Evolutionary conservation across 2,888 invertebrate genomes (phyloP).

Genomic region (Blera fallax): DNA sequence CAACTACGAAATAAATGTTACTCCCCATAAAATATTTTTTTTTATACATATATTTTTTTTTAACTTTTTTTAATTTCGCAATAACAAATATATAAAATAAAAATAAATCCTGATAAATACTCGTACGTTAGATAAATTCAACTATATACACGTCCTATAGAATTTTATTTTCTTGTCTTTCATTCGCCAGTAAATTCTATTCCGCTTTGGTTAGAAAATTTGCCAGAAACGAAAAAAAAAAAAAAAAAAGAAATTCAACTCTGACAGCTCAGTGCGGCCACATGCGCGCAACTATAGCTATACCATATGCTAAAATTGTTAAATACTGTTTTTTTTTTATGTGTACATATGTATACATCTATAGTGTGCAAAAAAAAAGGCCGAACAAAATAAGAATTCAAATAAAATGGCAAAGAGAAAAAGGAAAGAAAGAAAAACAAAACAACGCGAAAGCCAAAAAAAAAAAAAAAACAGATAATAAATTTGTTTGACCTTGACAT

Average conservation of each 20-base stretch:
- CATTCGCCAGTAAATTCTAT: not conserved
- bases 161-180: not conserved
- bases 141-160: not conserved
- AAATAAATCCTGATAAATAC: not conserved
- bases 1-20: not conserved
- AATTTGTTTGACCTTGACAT: conserved; percentile 73
- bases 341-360: not conserved
- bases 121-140: not conserved
- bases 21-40: not conserved
- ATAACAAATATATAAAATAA: not conserved
- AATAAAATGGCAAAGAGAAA: conserved; percentile 25
- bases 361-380: not conserved
- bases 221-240: too few relatives aligned
- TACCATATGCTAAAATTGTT: not conserved
- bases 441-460: conserved; percentile 2
- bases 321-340: not conserved
- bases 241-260: not conserved
- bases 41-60: not conserved
- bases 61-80: not conserved
- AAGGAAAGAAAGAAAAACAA: conserved; percentile 9
- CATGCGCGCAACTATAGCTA: not conserved
- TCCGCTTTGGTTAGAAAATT: not conserved
- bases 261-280: not conserved
- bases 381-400: not conserved
- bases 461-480: conserved; percentile 55